phyloP scores from a whole-genome alignment of 2,113 vertebrate genomes.

The Sorex fumeus region DNA sequence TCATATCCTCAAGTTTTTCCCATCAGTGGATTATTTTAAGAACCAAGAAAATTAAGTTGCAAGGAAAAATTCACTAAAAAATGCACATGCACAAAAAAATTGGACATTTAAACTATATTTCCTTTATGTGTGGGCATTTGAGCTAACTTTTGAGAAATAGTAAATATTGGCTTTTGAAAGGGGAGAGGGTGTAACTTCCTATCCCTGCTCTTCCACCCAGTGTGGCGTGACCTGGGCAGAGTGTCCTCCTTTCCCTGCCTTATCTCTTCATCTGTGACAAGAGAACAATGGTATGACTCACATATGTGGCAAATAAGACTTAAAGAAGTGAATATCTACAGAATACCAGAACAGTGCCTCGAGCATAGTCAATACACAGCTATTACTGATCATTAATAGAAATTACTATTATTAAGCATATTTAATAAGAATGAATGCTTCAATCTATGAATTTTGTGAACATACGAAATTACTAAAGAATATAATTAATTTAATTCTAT shows the following conservation, averaged over 20 bases:
- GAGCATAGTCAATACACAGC: neutral
- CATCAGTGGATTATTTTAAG: neutral
- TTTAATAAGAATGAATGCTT: conserved; percentile 1
- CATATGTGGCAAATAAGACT: neutral
- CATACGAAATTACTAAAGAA: conserved; percentile 20
- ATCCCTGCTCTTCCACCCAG: neutral
- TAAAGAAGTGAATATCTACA: neutral
- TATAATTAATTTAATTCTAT: neutral
- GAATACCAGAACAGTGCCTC: neutral
- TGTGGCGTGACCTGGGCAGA: neutral
- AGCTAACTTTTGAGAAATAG: neutral
- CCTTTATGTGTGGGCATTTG: neutral
- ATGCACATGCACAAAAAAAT: neutral
- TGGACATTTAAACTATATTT: neutral
- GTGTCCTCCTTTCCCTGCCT: neutral
- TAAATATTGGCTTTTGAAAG: neutral
- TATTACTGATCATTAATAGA: neutral
- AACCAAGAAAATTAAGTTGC: neutral
- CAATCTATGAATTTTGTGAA: neutral
- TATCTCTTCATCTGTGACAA: neutral
- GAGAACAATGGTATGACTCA: neutral
- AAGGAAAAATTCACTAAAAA: neutral
- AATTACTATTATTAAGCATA: neutral
- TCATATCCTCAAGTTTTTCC: neutral
- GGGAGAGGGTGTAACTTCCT: neutral